These are phyloP conservation scores for Sciurus carolinensis DNA, from an alignment of 2,797 vertebrate genomes.

Conservation along the genomic window DNA sequence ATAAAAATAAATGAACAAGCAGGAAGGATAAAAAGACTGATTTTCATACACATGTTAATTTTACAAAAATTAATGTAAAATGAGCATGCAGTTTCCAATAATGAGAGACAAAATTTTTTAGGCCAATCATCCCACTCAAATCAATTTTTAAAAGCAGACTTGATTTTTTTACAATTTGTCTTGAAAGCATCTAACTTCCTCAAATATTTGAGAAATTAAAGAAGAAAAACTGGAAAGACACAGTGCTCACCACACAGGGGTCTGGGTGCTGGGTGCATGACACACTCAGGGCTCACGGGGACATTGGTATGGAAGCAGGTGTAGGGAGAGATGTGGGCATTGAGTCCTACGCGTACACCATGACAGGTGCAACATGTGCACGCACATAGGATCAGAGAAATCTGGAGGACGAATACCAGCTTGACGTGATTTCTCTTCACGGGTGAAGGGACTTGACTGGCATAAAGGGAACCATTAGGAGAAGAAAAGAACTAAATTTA, in stretches of 20 bases:
- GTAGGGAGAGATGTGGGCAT: fast-evolving
- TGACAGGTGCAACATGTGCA: background rate
- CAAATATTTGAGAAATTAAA: background rate
- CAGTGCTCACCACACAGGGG: background rate
- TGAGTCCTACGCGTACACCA: background rate
- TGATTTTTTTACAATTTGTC: background rate
- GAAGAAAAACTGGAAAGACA: background rate
- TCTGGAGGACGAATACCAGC: background rate
- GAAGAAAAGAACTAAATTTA: background rate
- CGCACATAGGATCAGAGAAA: background rate
- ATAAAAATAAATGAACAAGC: background rate
- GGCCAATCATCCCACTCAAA: background rate
- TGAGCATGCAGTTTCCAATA: background rate
- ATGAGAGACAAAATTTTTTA: background rate
- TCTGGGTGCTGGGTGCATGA: background rate
- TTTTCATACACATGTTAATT: background rate
- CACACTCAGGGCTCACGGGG: too few relatives aligned
- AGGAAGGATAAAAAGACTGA: background rate
- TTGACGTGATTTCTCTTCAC: background rate
- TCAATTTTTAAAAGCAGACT: background rate
- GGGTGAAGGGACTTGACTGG: background rate
- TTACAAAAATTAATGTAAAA: background rate
- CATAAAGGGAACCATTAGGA: background rate
- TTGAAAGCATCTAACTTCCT: background rate
- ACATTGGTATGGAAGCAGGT: fast-evolving